phyloP scores from a whole-genome alignment of 1,140 invertebrate species.

The Drosophila insularis region DNA sequence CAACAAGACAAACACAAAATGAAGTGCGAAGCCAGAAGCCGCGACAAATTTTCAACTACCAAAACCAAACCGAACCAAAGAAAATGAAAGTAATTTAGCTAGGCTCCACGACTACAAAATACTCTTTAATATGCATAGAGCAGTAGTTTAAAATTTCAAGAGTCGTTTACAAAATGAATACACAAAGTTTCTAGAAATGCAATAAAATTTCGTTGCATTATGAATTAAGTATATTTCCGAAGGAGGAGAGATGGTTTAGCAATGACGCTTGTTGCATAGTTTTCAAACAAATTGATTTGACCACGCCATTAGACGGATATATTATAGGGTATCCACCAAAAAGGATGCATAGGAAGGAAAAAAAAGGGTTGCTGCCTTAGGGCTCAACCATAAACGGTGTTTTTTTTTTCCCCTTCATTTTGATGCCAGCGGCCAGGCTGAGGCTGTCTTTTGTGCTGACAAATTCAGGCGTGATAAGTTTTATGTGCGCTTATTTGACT shows the following conservation, averaged over 20 bases:
- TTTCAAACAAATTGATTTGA: background rate
- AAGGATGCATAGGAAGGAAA: slow-evolving; percentile 41
- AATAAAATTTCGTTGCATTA: too few relatives aligned
- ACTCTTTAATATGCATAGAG: background rate
- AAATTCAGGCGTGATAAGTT: slow-evolving; percentile 81
- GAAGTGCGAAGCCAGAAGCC: slow-evolving; percentile 77
- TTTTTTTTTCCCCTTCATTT: slow-evolving; percentile 26
- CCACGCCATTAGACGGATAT: background rate
- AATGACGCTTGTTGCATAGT: too few relatives aligned
- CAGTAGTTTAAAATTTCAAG: too few relatives aligned
- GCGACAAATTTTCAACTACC: slow-evolving; percentile 69
- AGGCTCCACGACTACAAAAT: background rate
- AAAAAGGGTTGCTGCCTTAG: slow-evolving; percentile 54
- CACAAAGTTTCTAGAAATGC: background rate
- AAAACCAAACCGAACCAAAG: slow-evolving; percentile 35
- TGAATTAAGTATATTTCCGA: too few relatives aligned
- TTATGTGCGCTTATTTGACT: slow-evolving; percentile 80
- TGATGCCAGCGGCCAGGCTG: slow-evolving; percentile 3
- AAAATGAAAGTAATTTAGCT: background rate
- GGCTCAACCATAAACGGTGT: slow-evolving; percentile 32
- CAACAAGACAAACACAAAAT: slow-evolving; percentile 80
- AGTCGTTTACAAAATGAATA: too few relatives aligned
- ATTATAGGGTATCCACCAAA: slow-evolving; percentile 24
- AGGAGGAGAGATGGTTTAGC: too few relatives aligned
- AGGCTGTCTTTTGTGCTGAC: slow-evolving; percentile 74